These are phyloP conservation scores for Cydia splendana DNA, from an alignment of 1,140 invertebrate species.

Conservation along the genomic window DNA sequence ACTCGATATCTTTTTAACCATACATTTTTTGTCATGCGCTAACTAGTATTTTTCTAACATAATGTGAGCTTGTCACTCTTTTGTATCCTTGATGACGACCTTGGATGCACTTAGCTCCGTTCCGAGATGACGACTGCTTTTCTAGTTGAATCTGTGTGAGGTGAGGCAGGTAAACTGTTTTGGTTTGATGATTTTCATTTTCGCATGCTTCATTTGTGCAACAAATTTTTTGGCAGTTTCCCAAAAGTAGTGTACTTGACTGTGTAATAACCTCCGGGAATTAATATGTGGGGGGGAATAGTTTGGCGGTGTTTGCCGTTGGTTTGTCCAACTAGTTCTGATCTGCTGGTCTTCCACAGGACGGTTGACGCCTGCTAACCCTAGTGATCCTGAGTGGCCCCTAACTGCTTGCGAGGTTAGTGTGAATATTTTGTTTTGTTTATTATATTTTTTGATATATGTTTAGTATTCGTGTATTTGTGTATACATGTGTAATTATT, in stretches of 20 bases:
- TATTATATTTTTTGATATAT: constrained; percentile 39
- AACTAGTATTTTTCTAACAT: constrained; percentile 43
- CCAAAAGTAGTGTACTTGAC: constrained; percentile 74
- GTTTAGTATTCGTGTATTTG: neutral
- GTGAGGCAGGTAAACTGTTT: constrained; percentile 24
- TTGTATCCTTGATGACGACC: constrained; percentile 30
- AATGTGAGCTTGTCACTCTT: constrained; percentile 24
- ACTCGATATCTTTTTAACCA: constrained; percentile 47
- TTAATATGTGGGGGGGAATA: constrained; percentile 57
- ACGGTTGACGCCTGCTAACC: constrained; percentile 73
- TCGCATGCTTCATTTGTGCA: constrained; percentile 61
- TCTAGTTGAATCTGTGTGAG: neutral
- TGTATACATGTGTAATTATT: neutral
- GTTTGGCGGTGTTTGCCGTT: constrained; percentile 49
- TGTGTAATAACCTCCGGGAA: constrained; percentile 60
- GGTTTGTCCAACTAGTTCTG: constrained; percentile 47
- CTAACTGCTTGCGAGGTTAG: constrained; percentile 77
- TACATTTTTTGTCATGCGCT: constrained; percentile 43
- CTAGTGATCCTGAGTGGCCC: constrained; percentile 73
- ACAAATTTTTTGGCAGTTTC: constrained; percentile 65
- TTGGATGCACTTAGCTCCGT: constrained; percentile 19
- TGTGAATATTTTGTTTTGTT: constrained; percentile 47
- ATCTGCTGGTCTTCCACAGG: constrained; percentile 71
- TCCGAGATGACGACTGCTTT: neutral
- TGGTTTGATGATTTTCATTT: constrained; percentile 69